Percentiles rank a stretch among this genome's conserved stretches.
These are phyloP conservation scores for Lagopus leucura DNA, from an alignment of 2,113 vertebrate genomes.

Conservation along the genomic window DNA sequence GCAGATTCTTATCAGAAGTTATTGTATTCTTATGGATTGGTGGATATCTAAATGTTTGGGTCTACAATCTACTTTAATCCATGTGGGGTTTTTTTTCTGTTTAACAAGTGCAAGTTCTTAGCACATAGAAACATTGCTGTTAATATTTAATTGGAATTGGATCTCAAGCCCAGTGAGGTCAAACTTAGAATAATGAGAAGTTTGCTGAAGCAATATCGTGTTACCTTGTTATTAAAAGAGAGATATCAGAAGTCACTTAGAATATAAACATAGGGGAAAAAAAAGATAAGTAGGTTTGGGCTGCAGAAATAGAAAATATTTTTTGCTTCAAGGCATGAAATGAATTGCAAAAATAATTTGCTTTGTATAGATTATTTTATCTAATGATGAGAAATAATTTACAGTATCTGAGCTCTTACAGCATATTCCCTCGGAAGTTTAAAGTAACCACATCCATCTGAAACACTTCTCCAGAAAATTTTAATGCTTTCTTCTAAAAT, in stretches of 20 bases:
- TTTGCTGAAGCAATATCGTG: not conserved
- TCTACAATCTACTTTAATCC: not conserved
- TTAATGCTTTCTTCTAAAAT: not conserved
- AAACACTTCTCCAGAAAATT: not conserved
- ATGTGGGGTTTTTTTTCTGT: not conserved
- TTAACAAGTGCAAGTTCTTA: not conserved
- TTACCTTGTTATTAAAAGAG: not conserved
- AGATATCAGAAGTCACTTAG: not conserved
- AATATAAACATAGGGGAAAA: not conserved
- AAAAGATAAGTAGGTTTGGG: not conserved
- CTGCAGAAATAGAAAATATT: not conserved
- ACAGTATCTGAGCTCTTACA: not conserved
- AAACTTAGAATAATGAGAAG: not conserved
- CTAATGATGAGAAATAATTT: not conserved
- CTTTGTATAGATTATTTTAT: not conserved
- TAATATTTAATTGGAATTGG: not conserved
- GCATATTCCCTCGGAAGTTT: not conserved
- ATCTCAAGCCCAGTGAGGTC: not conserved
- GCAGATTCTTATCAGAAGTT: constrained; percentile 23
- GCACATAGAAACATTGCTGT: not conserved
- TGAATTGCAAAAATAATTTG: not conserved
- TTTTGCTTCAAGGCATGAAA: not conserved
- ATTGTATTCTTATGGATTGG: not conserved
- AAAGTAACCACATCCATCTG: not conserved
- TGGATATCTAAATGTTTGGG: not conserved